Conservation (phyloP, 1,140 invertebrate species). For the Leptinotarsa lineolata region DNA sequence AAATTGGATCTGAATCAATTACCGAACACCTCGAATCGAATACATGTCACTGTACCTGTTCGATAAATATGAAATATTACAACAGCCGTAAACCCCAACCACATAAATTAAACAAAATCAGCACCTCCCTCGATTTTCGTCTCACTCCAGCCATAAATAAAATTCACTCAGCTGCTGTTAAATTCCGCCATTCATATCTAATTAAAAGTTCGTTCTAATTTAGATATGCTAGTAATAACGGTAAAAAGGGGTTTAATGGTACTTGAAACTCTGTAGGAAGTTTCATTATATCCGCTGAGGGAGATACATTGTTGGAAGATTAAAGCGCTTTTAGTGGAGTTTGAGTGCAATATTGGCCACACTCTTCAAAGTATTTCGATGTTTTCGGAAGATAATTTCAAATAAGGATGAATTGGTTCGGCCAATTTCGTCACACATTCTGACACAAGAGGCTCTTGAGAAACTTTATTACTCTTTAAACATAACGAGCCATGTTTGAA, state of each 20-base stretch:
- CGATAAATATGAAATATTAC: neutral
- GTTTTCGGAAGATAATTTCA: too few species aligned
- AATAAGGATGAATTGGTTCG: too few species aligned
- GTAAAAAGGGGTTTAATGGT: conserved; percentile 21
- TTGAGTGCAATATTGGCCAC: too few species aligned
- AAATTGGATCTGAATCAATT: too few species aligned
- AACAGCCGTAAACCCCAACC: neutral
- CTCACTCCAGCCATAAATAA: neutral
- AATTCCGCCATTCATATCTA: conserved; percentile 10
- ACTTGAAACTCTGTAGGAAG: conserved; percentile 6
- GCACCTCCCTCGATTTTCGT: neutral
- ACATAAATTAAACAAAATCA: neutral
- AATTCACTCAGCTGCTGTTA: neutral
- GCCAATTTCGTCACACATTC: too few species aligned
- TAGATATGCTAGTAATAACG: conserved; percentile 14
- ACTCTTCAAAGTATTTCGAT: too few species aligned
- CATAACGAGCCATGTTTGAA: too few species aligned
- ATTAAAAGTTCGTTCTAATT: conserved; percentile 24
- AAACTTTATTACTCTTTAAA: too few species aligned
- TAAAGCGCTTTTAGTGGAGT: neutral
- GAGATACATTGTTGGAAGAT: conserved; percentile 2
- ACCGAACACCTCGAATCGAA: neutral
- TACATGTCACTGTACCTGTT: neutral
- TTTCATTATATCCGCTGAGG: conserved; percentile 4
- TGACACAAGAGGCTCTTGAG: too few species aligned